phyloP scores from a whole-genome alignment of 2,888 invertebrate genomes.

The Lissonota sp. region DNA sequence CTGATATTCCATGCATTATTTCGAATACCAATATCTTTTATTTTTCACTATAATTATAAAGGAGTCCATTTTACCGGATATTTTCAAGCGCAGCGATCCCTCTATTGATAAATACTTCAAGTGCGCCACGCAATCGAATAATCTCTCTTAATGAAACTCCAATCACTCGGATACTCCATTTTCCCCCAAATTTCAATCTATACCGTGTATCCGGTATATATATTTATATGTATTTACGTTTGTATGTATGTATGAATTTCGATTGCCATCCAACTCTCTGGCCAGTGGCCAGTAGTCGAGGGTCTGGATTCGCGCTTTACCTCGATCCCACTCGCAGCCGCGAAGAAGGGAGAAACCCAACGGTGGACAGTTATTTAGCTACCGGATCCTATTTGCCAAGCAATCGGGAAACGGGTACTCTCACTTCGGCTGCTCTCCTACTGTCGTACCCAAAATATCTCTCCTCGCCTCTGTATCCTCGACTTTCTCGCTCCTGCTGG shows the following conservation, averaged over 20 bases:
- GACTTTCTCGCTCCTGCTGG: neutral
- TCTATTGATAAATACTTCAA: too few relatives aligned
- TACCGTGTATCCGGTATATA: neutral
- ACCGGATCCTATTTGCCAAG: constrained; percentile 77
- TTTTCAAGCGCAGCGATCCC: too few relatives aligned
- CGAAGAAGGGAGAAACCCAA: constrained; percentile 6
- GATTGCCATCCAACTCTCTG: constrained; percentile 4
- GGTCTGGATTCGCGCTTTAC: constrained; percentile 36
- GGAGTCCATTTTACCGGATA: too few relatives aligned
- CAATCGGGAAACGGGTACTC: constrained; percentile 73
- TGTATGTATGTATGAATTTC: neutral
- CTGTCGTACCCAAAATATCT: neutral
- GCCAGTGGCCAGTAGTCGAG: constrained; percentile 39
- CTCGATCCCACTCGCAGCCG: constrained; percentile 26
- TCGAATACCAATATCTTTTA: too few relatives aligned
- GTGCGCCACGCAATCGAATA: too few relatives aligned
- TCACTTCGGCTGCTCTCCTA: constrained; percentile 61
- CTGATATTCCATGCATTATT: too few relatives aligned
- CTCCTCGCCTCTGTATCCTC: neutral
- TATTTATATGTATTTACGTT: neutral
- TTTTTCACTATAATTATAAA: too few relatives aligned
- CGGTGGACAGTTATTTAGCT: constrained; percentile 72
- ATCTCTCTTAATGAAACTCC: too few relatives aligned
- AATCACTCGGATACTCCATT: too few relatives aligned
- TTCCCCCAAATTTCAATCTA: neutral